Evolutionary conservation across 2,113 vertebrate species (phyloP).

Genomic region (Naja naja): DNA sequence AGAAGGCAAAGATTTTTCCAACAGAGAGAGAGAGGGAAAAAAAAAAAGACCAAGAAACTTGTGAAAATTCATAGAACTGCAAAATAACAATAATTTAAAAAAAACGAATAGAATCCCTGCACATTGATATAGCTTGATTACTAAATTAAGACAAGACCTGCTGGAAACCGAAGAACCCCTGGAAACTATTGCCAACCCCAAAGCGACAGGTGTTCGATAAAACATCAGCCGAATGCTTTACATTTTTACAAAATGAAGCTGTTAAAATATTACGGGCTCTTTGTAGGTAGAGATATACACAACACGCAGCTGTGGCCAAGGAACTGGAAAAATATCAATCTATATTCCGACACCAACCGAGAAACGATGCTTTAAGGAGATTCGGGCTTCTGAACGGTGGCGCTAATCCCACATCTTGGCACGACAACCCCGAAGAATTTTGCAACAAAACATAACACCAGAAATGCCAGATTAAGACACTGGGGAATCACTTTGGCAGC

Average conservation of each 20-base stretch:
- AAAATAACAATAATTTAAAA: background rate
- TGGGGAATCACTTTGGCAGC: background rate
- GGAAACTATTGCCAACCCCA: background rate
- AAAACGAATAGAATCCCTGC: too few relatives aligned
- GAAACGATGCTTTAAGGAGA: background rate
- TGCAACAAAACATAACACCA: background rate
- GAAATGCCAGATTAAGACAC: background rate
- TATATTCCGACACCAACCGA: background rate
- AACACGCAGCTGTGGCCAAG: background rate
- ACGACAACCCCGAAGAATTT: background rate
- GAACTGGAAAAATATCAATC: background rate
- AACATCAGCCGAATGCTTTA: background rate
- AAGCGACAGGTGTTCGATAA: background rate
- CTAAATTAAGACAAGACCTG: background rate
- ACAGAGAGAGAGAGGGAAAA: too few relatives aligned
- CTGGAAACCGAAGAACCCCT: background rate
- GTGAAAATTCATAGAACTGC: rapidly evolving
- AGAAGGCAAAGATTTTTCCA: background rate
- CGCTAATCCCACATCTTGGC: background rate
- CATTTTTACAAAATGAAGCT: background rate
- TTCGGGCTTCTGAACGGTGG: background rate
- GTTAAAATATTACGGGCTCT: background rate
- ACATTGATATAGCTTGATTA: background rate
- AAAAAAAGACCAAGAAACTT: background rate
- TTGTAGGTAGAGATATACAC: background rate